Percentiles rank a stretch among this genome's conserved stretches.
phyloP scores from a whole-genome alignment of 2,888 invertebrate species.

The Malacosoma neustria region DNA sequence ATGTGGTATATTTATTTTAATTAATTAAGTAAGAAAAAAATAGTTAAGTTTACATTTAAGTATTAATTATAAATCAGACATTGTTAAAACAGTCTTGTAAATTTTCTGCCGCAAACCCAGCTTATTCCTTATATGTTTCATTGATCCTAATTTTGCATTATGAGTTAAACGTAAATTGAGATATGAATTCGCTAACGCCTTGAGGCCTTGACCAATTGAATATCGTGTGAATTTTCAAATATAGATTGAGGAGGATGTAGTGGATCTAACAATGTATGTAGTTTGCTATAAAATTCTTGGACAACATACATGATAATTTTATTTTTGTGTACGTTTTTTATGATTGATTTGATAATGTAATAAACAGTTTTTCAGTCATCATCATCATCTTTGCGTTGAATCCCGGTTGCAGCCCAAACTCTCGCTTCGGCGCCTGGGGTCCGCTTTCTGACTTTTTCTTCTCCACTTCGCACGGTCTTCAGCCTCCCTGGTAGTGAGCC shows the following conservation, averaged over 20 bases:
- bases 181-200: not conserved
- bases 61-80: no score
- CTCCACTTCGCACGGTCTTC: no score
- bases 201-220: not conserved
- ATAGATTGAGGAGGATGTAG: not conserved
- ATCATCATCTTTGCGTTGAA: no score
- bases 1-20: not conserved
- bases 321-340: constrained; percentile 2
- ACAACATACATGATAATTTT: not conserved
- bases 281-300: not conserved
- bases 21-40: no score
- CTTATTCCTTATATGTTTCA: constrained; percentile 2
- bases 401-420: no score
- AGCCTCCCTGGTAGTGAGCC: no score
- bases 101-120: constrained; percentile 2
- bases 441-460: no score
- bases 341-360: constrained; percentile 2
- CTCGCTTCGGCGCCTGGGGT: no score
- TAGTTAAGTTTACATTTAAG: no score
- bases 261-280: not conserved
- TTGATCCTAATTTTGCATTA: constrained; percentile 3
- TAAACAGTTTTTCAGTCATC: constrained; percentile 3
- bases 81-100: not conserved
- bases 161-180: constrained; percentile 2
- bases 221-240: not conserved